Evolutionary conservation across 2,797 vertebrate genomes (phyloP).

Genomic region (Mormyrops attenuatus): DNA sequence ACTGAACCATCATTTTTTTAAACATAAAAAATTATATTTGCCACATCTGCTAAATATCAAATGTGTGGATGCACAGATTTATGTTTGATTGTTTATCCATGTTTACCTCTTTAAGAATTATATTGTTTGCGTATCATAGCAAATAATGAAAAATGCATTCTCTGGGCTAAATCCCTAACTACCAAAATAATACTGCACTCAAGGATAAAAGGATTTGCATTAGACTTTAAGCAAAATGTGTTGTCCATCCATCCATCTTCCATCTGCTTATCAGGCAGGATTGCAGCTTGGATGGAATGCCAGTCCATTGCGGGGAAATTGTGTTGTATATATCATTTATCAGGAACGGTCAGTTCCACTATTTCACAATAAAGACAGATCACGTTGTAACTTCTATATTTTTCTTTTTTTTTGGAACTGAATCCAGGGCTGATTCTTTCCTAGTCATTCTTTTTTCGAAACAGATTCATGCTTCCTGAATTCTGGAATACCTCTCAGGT

Average conservation of each 20-base stretch:
- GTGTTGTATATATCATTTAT: background rate
- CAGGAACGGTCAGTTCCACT: background rate
- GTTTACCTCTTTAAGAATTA: background rate
- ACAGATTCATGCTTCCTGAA: background rate
- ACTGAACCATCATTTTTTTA: background rate
- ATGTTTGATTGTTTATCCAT: background rate
- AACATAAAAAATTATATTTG: background rate
- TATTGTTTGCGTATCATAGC: background rate
- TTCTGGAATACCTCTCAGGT: background rate
- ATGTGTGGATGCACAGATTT: background rate
- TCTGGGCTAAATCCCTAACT: background rate
- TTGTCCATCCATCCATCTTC: constrained; percentile 7
- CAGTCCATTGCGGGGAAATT: background rate
- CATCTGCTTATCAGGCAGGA: constrained; percentile 4
- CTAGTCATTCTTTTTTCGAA: background rate
- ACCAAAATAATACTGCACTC: background rate
- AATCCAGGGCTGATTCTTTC: background rate
- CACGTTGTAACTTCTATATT: background rate
- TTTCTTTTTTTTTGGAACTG: background rate
- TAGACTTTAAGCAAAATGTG: constrained; percentile 3
- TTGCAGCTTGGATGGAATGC: background rate
- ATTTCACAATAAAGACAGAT: constrained; percentile 1
- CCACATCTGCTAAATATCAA: background rate
- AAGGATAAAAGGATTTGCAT: background rate
- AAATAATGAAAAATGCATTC: background rate